A percentile compares a stretch with the other conserved stretches of the same genome.
phyloP scores from a whole-genome alignment of 2,888 invertebrate species.

The Melipona bicolor region DNA sequence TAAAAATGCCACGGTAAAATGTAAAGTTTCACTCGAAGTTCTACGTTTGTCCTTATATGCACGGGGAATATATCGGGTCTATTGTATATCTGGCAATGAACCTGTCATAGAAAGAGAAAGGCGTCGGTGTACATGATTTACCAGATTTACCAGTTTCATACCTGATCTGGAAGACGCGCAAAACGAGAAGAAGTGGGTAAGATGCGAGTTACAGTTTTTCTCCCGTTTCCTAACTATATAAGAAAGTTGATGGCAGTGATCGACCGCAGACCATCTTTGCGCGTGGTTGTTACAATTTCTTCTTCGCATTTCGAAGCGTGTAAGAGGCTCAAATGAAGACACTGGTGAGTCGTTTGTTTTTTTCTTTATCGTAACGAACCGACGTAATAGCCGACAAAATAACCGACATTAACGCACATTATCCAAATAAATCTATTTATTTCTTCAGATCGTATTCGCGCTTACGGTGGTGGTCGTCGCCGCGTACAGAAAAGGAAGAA shows the following conservation, averaged over 20 bases:
- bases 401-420: not conserved
- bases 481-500: conserved; percentile 61
- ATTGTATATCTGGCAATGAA: conserved; percentile 41
- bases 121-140: conserved; percentile 42
- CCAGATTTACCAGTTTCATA: conserved; percentile 36
- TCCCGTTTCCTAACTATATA: conserved; percentile 50
- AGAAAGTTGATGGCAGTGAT: conserved; percentile 53
- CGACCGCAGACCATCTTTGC: conserved; percentile 35
- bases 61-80: not conserved
- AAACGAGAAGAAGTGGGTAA: conserved; percentile 23
- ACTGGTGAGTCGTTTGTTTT: conserved; percentile 42
- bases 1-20: not conserved
- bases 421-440: not conserved
- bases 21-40: not conserved
- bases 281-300: conserved; percentile 14
- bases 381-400: not conserved
- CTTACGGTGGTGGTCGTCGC: conserved; percentile 62
- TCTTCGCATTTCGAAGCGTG: not conserved
- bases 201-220: conserved; percentile 27
- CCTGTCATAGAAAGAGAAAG: conserved; percentile 54
- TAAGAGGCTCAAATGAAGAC: conserved; percentile 35
- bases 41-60: not conserved
- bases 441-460: conserved; percentile 70
- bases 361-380: not conserved
- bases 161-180: conserved; percentile 43